Evolutionary conservation across 2,888 invertebrate species (phyloP).

Genomic region (Maniola hyperantus): DNA sequence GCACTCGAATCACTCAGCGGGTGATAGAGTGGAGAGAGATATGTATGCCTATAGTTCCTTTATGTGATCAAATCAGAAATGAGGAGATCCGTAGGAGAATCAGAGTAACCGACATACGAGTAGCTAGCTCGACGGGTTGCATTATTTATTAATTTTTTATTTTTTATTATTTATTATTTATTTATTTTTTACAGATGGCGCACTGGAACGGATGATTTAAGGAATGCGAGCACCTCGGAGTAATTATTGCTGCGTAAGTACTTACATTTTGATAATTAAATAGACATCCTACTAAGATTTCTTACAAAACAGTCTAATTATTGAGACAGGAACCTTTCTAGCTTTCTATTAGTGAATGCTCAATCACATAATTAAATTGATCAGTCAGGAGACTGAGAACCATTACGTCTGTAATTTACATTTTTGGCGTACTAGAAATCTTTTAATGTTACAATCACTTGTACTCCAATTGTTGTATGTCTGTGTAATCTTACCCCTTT

Average conservation of each 20-base stretch:
- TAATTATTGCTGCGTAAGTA: constrained; percentile 70
- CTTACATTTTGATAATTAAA: constrained; percentile 12
- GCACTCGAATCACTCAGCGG: too few relatives aligned
- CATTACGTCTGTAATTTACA: constrained; percentile 3
- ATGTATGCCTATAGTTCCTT: too few relatives aligned
- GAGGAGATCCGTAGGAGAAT: too few relatives aligned
- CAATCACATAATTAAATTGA: background rate
- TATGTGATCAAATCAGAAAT: too few relatives aligned
- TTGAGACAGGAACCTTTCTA: constrained; percentile 17
- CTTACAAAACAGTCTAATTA: background rate
- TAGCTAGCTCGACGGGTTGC: too few relatives aligned
- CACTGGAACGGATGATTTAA: constrained; percentile 60
- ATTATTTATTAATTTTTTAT: constrained; percentile 18
- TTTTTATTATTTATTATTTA: constrained; percentile 35
- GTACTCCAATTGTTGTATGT: background rate
- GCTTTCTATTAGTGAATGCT: background rate
- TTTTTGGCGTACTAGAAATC: constrained; percentile 6
- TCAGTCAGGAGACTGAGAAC: background rate
- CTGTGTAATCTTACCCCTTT: too few relatives aligned
- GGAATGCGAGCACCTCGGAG: constrained; percentile 72
- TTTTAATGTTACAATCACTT: background rate
- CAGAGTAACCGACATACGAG: too few relatives aligned
- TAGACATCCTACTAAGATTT: too few relatives aligned
- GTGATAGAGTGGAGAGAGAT: too few relatives aligned
- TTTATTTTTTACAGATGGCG: constrained; percentile 68